Evolutionary conservation across 1,140 invertebrate genomes (phyloP), one percentile per base, ranked within the genome.

Genomic region (Spodoptera frugiperda): DNA sequence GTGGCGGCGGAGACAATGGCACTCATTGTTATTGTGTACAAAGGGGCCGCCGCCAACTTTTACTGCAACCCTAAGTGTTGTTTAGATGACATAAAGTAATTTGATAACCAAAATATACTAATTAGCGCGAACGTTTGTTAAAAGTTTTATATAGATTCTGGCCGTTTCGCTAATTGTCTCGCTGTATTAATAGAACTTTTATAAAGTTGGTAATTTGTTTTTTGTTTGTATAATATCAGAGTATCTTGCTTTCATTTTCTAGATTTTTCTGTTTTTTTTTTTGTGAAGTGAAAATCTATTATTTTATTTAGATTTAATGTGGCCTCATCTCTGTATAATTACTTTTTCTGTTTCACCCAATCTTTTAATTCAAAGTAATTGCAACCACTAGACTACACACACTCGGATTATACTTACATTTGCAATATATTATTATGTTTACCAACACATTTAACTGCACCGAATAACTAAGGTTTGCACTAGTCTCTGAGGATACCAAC

Each of bases 21-120:
- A 48, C 17, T 70, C 59, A 68, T 78, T 81, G 70, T 78, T 78
- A 70, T 78, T 76, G 76, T 54, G 61, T 73, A 63, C 25, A 76
- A 79, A 70, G 51, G 63, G 15, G 57, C 65, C 65, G 33, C 17
- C 51, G 17, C 14, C 63, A 49, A 68, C 63, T 68, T 68, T 53
- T 30, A 48, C 63, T 57, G 74, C 59, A 46, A 14, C 15, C 49
- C 30, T 55, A 55, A 68, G 14, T 63, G 59, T 65, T 46, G 49
- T 68, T 75, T 53, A 63, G 55, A 39, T 63, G 57, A 65, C 57
- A 65, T 53, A 51, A 19, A 48, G 48, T 75, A 51, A 75, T 63
- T 75, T 75, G 57, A 75, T 75, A 49, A 54, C 39, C 30, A 33
- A 61, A 30, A 61, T 73, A 59, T 49, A 73, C 44, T 73, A 71